Base-by-base conservation (phyloP, 1,140 invertebrate species). In the Agrilus planipennis region DNA sequence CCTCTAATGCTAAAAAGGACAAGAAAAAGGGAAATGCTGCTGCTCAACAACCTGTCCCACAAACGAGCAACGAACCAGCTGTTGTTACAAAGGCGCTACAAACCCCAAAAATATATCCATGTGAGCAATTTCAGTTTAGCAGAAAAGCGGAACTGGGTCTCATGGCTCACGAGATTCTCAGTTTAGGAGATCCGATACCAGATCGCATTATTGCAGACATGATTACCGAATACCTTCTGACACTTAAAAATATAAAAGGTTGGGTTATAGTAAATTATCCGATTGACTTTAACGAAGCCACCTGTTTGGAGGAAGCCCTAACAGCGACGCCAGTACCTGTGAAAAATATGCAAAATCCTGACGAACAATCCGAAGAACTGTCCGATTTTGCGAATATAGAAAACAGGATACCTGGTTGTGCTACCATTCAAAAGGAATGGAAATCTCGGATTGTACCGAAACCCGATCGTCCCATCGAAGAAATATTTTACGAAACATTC, bases 261-360 rank as follows among this genome's bases (percentile, higher is more conserved):
- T 79, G 75, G 66, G 69, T 70, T 23, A 61, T 78, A 15, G 57
- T 77, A 35, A 73, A 78, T 53, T 79, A 71, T 57, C 76, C 76
- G 1, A 65, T 63, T 38, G 68, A 56, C 15, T 69, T 72, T 38
- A 51, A 64, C 11, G 68, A 77, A 57, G 70, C 74, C 22, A 60
- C 64, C 48, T 61, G 67, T 21, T 50, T 77, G 7, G 75, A 77
- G 52, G 63, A 68, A 47, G 40, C 39, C 32, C 42, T 62, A 10
- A 52, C 48, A 3, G 38, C 42, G 3, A 47, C 29, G 22, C 7
- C 22, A 15, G 38, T 51, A 10, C 42, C 45, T n/a, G n/a, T n/a
- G n/a, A n/a, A n/a, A n/a, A n/a, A n/a, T n/a, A 6, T 4, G 4
- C 6, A 27, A 14, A 20, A 21, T 5, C 27, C n/a, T 3, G 2